Base-by-base conservation (phyloP, 2,113 vertebrate species). In the Carassius carassius region DNA sequence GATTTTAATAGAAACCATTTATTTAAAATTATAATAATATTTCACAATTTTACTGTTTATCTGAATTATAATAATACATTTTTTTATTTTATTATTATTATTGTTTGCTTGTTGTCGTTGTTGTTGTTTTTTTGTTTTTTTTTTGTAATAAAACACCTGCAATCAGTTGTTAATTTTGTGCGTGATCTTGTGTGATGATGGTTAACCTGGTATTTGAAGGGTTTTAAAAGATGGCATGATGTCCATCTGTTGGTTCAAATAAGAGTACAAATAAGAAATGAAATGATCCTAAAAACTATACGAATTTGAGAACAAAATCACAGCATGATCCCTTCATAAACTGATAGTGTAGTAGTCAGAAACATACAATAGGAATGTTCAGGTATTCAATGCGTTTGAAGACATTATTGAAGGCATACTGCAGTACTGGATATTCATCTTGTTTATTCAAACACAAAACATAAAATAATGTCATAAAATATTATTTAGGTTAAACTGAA, bases 151-250 rank as follows among this genome's bases (percentile, higher is more conserved):
- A 25, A 25, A n/a, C 60, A 93, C 89, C 91, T 89, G 65, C 77
- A 85, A 79, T 91, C 90, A 47, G 79, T 51, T 21, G 81, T 54
- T 37, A 78, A 87, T 51, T 88, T 88, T 11, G 87, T 90, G 23
- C 63, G 58, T 25, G 90, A 87, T 78, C 44, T 47, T 81, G 9
- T 44, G 13, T 63, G 32, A 81, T 84, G 82, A 19, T 85, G 88
- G 23, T 51, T 79, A 84, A 72, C n/a, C n/a, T 72, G 77, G 25
- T 78, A 77, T 83, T 75, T 37, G 41, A 82, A 67, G 1, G 77
- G 83, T 73, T 73, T 81, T 86, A 62, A n/a, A 29, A 25, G 72
- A 41, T 51, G 72, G 70, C 60, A 47, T 76, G 81, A 29, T 86
- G 88, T 86, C 89, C 88, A 54, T 88, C 84, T 85, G 90, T 87